A percentile compares a stretch with the other conserved stretches of the same genome.
Conservation (phyloP, 2,797 vertebrate genomes). For the Poecilia gillii region DNA sequence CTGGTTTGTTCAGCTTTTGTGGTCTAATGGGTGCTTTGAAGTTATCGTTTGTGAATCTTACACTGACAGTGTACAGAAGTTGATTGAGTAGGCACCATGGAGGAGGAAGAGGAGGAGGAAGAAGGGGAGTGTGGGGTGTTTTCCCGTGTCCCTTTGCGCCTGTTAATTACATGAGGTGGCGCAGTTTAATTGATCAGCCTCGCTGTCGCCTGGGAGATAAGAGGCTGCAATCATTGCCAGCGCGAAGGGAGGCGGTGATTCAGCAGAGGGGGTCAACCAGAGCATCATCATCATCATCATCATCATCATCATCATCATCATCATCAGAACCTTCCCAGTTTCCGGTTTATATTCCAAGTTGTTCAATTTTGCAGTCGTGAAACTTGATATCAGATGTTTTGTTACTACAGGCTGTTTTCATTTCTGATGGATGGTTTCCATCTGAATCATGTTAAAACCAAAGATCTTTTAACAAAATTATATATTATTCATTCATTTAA, state of each 20-base stretch:
- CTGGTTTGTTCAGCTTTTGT: background rate
- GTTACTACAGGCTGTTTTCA: background rate
- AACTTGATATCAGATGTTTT: background rate
- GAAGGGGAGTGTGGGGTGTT: slow-evolving; percentile 1
- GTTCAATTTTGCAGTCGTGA: background rate
- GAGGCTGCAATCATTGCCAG: slow-evolving; percentile 51
- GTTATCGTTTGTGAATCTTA: background rate
- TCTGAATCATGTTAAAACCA: no score
- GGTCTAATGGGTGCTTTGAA: background rate
- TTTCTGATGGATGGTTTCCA: background rate
- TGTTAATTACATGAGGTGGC: slow-evolving; percentile 71
- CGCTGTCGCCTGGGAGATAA: slow-evolving; percentile 65
- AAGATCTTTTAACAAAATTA: no score
- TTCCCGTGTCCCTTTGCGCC: slow-evolving; percentile 36
- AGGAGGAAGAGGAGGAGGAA: slow-evolving; percentile 3
- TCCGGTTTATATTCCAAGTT: background rate
- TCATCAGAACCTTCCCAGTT: slow-evolving; percentile 25
- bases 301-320: slow-evolving; percentile 38
- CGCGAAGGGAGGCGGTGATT: slow-evolving; percentile 54
- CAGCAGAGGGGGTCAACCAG: slow-evolving; percentile 52
- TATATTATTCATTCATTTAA: no score
- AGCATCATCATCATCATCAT: slow-evolving; percentile 32
- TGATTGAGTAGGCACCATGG: background rate
- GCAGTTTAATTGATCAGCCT: slow-evolving; percentile 76
- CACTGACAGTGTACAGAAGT: background rate